A percentile compares a stretch with the other conserved stretches of the same genome.
Conservation (phyloP, 2,888 invertebrate species). For the Diplazon laetatorius region DNA sequence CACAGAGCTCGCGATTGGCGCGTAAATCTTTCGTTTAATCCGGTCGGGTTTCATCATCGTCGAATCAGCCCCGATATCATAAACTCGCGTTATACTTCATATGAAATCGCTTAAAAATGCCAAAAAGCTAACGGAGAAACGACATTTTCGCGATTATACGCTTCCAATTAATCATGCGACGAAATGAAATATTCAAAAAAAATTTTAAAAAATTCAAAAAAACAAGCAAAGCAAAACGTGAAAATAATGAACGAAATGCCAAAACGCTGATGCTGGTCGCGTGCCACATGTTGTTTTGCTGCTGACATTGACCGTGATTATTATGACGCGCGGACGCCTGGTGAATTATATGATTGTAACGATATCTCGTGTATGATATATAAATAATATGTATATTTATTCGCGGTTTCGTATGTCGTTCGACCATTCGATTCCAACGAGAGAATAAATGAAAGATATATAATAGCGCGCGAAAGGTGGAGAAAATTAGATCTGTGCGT, state of each 20-base stretch:
- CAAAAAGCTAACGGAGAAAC: neutral
- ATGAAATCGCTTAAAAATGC: conserved; percentile 20
- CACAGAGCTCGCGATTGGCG: conserved; percentile 34
- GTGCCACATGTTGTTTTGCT: conserved; percentile 51
- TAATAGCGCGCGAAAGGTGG: conserved; percentile 17
- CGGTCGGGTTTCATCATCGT: neutral
- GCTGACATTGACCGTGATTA: conserved; percentile 46
- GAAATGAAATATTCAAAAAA: neutral
- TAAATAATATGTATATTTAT: conserved; percentile 51
- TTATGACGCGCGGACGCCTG: conserved; percentile 40
- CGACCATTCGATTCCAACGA: conserved; percentile 59
- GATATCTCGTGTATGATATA: conserved; percentile 54
- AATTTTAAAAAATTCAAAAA: too few relatives aligned
- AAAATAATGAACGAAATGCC: conserved; percentile 25
- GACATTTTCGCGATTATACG: neutral
- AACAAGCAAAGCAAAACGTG: conserved; percentile 1
- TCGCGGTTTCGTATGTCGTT: conserved; percentile 54
- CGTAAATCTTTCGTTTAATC: too few relatives aligned
- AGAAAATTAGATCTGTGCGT: conserved; percentile 5
- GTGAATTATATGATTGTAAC: conserved; percentile 47
- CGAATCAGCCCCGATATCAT: conserved; percentile 7
- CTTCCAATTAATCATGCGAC: neutral
- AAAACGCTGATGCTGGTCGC: conserved; percentile 35
- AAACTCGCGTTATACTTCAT: neutral
- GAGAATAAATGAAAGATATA: conserved; percentile 15